Conservation (phyloP, 2,113 vertebrate species). For the Ranitomeya imitator region DNA sequence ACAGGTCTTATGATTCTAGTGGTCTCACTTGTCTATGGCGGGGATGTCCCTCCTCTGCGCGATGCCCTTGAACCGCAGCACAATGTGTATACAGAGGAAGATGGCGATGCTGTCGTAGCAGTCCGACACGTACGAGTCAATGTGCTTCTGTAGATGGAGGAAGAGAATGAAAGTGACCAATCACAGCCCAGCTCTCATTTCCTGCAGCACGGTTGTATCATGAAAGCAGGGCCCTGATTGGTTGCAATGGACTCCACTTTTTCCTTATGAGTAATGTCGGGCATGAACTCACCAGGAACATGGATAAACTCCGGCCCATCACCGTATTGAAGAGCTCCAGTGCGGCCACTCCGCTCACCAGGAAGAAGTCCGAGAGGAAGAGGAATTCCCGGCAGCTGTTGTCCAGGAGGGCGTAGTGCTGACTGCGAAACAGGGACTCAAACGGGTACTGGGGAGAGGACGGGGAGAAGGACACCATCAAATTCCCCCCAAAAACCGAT, state of each 20-base stretch:
- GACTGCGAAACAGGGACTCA: slow-evolving; percentile 91
- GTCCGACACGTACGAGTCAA: slow-evolving; percentile 84
- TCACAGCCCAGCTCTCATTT: background rate
- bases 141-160: slow-evolving; percentile 77
- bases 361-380: slow-evolving; percentile 91
- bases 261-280: background rate
- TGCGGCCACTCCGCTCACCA: slow-evolving; percentile 79
- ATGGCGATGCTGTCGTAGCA: slow-evolving; percentile 92
- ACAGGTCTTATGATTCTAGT: too few species aligned
- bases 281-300: slow-evolving; percentile 79
- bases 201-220: background rate
- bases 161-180: background rate
- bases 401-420: slow-evolving; percentile 90
- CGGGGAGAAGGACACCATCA: background rate
- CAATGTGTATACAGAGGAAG: slow-evolving; percentile 91
- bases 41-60: slow-evolving; percentile 85
- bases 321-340: slow-evolving; percentile 88
- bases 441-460: slow-evolving; percentile 81
- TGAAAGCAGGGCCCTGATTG: background rate
- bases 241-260: background rate
- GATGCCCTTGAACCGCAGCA: slow-evolving; percentile 86
- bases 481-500: too few species aligned
- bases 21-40: slow-evolving; percentile 83
- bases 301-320: slow-evolving; percentile 86
- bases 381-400: slow-evolving; percentile 89